These are phyloP conservation scores for Xenopus borealis DNA, from an alignment of 2,113 vertebrate genomes.

Conservation along the genomic window DNA sequence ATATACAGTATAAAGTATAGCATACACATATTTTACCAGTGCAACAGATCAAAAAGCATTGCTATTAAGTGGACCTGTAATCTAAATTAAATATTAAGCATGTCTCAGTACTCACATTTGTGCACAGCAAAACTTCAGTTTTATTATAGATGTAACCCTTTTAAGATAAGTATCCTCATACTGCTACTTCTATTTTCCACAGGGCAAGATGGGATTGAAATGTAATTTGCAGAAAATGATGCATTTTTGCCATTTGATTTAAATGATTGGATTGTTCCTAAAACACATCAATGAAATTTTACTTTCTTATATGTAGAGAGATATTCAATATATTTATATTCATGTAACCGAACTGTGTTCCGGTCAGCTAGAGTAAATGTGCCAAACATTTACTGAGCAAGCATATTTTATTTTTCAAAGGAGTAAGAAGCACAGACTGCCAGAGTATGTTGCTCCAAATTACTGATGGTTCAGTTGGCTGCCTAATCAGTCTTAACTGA, in stretches of 20 bases:
- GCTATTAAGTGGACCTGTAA: too few relatives aligned
- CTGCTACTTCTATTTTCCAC: slow-evolving; percentile 41
- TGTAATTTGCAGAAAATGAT: slow-evolving; percentile 46
- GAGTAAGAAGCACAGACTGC: slow-evolving; percentile 39
- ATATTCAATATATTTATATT: slow-evolving; percentile 43
- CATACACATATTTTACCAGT: too few relatives aligned
- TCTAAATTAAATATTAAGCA: too few relatives aligned
- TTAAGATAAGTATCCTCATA: slow-evolving; percentile 42
- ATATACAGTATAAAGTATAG: too few relatives aligned
- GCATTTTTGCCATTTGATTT: slow-evolving; percentile 45
- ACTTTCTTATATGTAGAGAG: slow-evolving; percentile 35
- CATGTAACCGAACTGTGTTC: slow-evolving; percentile 36
- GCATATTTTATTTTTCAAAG: slow-evolving; percentile 27
- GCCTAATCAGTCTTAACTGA: slow-evolving; percentile 45
- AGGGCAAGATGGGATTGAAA: slow-evolving; percentile 44
- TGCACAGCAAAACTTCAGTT: slow-evolving; percentile 40
- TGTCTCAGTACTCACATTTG: slow-evolving; percentile 33
- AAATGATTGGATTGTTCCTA: slow-evolving; percentile 36
- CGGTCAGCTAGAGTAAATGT: slow-evolving; percentile 23
- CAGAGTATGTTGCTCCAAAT: slow-evolving; percentile 43
- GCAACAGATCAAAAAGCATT: background rate
- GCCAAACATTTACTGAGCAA: slow-evolving; percentile 24
- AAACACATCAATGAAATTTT: slow-evolving; percentile 44
- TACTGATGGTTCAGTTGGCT: slow-evolving; percentile 40
- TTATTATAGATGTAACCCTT: slow-evolving; percentile 41